These are phyloP conservation scores for Yoshiicerus persimilis DNA, from an alignment of 1,140 invertebrate species.

Conservation along the genomic window DNA sequence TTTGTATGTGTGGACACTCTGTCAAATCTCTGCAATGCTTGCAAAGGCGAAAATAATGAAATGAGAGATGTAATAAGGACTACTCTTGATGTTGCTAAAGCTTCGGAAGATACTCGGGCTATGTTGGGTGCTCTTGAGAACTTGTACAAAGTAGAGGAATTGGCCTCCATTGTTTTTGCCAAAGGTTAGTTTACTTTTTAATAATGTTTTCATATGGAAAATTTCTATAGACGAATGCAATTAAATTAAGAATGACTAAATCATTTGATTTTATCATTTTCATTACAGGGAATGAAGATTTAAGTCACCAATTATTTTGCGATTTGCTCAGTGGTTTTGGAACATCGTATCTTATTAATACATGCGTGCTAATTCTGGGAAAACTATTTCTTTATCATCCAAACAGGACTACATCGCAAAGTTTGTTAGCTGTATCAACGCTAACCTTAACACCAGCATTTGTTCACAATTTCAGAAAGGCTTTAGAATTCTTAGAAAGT, in stretches of 20 bases:
- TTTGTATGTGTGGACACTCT: constrained; percentile 46
- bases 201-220: neutral
- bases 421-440: constrained; percentile 43
- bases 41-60: constrained; percentile 49
- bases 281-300: constrained; percentile 46
- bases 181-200: constrained; percentile 31
- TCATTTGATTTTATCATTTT: constrained; percentile 11
- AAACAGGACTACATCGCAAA: constrained; percentile 43
- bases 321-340: constrained; percentile 48
- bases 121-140: constrained; percentile 46
- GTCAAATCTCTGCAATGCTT: constrained; percentile 37
- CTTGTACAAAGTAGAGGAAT: constrained; percentile 43
- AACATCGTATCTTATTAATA: constrained; percentile 44
- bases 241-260: no score
- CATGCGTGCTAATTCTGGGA: constrained; percentile 40
- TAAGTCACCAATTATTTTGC: constrained; percentile 48
- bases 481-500: constrained; percentile 40
- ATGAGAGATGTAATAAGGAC: constrained; percentile 48
- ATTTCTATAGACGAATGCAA: no score
- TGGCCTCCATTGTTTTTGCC: constrained; percentile 47
- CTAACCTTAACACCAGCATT: constrained; percentile 36
- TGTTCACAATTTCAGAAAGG: constrained; percentile 49
- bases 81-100: constrained; percentile 47
- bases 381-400: constrained; percentile 44
- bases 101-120: constrained; percentile 46